Evolutionary conservation across 1,140 invertebrate species (phyloP).

Genomic region (Drosophila paulistorum): DNA sequence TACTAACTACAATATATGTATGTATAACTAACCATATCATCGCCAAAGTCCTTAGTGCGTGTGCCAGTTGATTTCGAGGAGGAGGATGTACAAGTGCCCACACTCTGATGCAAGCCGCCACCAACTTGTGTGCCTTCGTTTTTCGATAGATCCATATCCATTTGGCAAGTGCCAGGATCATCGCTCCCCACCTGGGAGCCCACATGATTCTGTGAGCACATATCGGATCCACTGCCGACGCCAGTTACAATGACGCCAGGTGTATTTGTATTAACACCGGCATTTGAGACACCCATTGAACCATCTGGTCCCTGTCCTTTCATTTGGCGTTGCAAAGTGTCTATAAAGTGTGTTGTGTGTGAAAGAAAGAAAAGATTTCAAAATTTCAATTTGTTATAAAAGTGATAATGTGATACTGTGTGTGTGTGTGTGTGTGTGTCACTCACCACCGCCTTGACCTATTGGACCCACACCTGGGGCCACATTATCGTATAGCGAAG

Average conservation of each 20-base stretch:
- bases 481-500: slow-evolving; percentile 95
- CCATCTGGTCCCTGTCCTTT: slow-evolving; percentile 85
- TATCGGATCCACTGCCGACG: slow-evolving; percentile 61
- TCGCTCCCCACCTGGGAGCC: slow-evolving; percentile 82
- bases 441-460: slow-evolving; percentile 59
- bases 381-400: background rate
- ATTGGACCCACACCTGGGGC: slow-evolving; percentile 83
- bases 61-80: slow-evolving; percentile 85
- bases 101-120: slow-evolving; percentile 85
- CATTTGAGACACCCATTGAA: slow-evolving; percentile 84
- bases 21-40: slow-evolving; percentile 75
- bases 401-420: background rate
- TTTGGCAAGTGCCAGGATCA: slow-evolving; percentile 73
- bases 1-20: too few species aligned
- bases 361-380: background rate
- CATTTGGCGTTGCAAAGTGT: slow-evolving; percentile 84
- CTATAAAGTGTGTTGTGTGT: slow-evolving; percentile 27
- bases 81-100: slow-evolving; percentile 78
- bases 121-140: slow-evolving; percentile 92
- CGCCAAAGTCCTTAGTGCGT: slow-evolving; percentile 83
- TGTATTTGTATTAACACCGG: slow-evolving; percentile 84
- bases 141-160: slow-evolving; percentile 85
- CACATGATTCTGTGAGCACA: slow-evolving; percentile 84
- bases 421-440: background rate
- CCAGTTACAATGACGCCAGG: slow-evolving; percentile 72